Conservation (phyloP, 2,888 invertebrate species). For the Drosophila longiperda region DNA sequence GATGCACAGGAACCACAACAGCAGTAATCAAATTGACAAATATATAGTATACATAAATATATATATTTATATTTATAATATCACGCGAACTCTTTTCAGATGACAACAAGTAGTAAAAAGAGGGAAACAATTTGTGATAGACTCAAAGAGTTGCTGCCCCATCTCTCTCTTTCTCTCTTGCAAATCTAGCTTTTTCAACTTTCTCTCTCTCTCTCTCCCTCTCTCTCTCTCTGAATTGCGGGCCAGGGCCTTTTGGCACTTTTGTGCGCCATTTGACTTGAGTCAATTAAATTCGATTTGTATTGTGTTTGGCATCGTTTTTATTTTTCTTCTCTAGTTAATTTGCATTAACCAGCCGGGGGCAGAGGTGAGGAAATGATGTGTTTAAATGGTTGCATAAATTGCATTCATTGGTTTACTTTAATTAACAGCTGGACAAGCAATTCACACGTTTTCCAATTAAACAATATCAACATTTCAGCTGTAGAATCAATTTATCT, state of each 20-base stretch:
- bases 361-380: neutral
- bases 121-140: neutral
- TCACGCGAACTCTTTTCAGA: constrained; percentile 72
- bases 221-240: neutral
- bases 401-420: constrained; percentile 17
- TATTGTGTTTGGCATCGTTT: constrained; percentile 33
- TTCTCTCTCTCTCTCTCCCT: neutral
- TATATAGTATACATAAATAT: constrained; percentile 9
- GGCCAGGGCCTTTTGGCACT: constrained; percentile 54
- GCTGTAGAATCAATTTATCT: constrained; percentile 26
- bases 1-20: neutral
- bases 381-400: neutral
- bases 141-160: constrained; percentile 38
- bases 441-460: constrained; percentile 21
- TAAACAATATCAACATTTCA: constrained; percentile 17
- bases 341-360: constrained; percentile 30
- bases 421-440: constrained; percentile 18
- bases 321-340: constrained; percentile 47
- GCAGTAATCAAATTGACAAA: constrained; percentile 66
- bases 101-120: constrained; percentile 28
- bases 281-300: constrained; percentile 77
- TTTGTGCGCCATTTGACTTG: constrained; percentile 71
- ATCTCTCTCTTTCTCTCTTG: neutral
- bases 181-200: neutral
- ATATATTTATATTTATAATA: constrained; percentile 43